Evolutionary conservation across 1,140 invertebrate genomes (phyloP).

Genomic region (Rhizoglyphus robini): DNA sequence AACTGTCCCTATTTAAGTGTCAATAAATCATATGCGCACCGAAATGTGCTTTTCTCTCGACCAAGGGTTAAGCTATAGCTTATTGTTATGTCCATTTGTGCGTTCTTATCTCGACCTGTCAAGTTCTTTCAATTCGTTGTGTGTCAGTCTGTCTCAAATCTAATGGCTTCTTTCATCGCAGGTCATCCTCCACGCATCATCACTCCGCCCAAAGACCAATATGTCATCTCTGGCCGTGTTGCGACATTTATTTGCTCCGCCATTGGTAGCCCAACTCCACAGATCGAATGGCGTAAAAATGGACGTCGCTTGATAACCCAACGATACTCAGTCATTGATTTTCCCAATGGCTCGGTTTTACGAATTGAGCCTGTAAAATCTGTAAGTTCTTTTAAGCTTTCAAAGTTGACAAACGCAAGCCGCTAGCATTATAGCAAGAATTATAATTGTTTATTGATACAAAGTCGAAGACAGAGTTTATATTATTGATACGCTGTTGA

Average conservation of each 20-base stretch:
- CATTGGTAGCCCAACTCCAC: slow-evolving; percentile 59
- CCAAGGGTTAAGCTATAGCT: background rate
- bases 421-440: too few species aligned
- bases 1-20: too few species aligned
- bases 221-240: slow-evolving; percentile 72
- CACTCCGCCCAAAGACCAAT: slow-evolving; percentile 65
- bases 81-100: background rate
- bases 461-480: too few species aligned
- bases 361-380: slow-evolving; percentile 78
- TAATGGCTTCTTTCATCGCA: slow-evolving; percentile 38
- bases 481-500: too few species aligned
- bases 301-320: slow-evolving; percentile 32
- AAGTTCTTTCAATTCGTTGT: too few species aligned
- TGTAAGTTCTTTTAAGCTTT: slow-evolving; percentile 28
- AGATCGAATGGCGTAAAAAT: slow-evolving; percentile 38
- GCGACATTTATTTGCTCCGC: slow-evolving; percentile 90
- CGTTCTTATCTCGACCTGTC: background rate
- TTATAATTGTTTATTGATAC: too few species aligned
- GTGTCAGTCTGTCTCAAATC: too few species aligned
- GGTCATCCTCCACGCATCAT: slow-evolving; percentile 74
- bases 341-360: slow-evolving; percentile 60
- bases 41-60: too few species aligned
- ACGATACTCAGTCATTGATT: slow-evolving; percentile 35
- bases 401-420: too few species aligned
- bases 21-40: too few species aligned